Evolutionary conservation across 2,888 invertebrate genomes (phyloP).

Genomic region (Nycteola revayana): DNA sequence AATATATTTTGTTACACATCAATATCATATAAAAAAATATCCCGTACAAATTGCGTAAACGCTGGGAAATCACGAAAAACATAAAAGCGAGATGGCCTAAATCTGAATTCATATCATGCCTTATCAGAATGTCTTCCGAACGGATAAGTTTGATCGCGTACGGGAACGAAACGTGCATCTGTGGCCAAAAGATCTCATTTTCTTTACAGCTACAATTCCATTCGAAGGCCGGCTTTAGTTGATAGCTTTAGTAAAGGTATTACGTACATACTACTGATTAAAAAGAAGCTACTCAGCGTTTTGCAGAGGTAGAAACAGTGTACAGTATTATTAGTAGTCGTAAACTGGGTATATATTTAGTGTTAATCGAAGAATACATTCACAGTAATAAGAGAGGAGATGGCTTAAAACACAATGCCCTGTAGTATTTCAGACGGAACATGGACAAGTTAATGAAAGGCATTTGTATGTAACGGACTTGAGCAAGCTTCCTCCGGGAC

Average conservation of each 20-base stretch:
- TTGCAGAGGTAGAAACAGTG: constrained; percentile 6
- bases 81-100: constrained; percentile 46
- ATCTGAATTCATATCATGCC: constrained; percentile 58
- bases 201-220: constrained; percentile 50
- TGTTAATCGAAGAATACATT: constrained; percentile 36
- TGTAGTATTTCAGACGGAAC: constrained; percentile 63
- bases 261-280: constrained; percentile 34
- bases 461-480: constrained; percentile 80
- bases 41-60: constrained; percentile 30
- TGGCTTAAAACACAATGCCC: constrained; percentile 57
- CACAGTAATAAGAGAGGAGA: constrained; percentile 42
- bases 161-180: constrained; percentile 49
- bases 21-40: constrained; percentile 28
- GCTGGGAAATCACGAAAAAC: constrained; percentile 43
- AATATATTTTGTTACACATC: constrained; percentile 32
- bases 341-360: constrained; percentile 30
- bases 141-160: constrained; percentile 47
- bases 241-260: constrained; percentile 35
- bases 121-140: constrained; percentile 54
- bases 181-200: constrained; percentile 54
- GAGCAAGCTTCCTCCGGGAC: constrained; percentile 70
- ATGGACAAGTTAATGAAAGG: constrained; percentile 76
- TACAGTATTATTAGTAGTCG: constrained; percentile 23
- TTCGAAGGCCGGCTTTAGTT: constrained; percentile 36
- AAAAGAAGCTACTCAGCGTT: constrained; percentile 29